These are phyloP conservation scores for Mastigias papua DNA, from an alignment of 30 jellyfish, hydroid and myxozoan species.

Conservation along the genomic window DNA sequence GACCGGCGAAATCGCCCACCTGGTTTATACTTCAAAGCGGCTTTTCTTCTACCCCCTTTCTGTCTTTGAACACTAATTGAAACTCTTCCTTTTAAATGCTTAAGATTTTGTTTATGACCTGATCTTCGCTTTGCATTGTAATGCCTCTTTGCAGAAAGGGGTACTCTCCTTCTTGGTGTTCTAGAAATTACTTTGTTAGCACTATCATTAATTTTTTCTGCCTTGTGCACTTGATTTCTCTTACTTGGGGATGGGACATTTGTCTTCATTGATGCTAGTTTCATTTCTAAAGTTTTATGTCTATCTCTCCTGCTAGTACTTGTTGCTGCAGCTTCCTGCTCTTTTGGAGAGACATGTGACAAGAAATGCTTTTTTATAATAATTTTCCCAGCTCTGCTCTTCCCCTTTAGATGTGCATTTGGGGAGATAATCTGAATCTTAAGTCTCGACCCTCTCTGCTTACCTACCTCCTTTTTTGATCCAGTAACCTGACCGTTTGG, in stretches of 20 bases:
- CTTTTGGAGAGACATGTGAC: background rate
- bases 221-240: background rate
- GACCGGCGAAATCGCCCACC: constrained; percentile 39
- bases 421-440: constrained; percentile 53
- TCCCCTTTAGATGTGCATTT: too few species aligned
- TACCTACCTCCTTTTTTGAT: constrained; percentile 23
- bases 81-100: background rate
- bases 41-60: too few species aligned
- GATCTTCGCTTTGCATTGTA: background rate
- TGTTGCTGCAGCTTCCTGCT: background rate
- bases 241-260: constrained; percentile 40
- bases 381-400: background rate
- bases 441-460: background rate
- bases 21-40: background rate
- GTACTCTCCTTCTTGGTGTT: background rate
- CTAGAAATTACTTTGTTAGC: background rate
- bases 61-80: background rate
- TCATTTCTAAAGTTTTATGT: constrained; percentile 9
- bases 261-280: constrained; percentile 39
- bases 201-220: background rate
- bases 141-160: background rate
- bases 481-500: constrained; percentile 74
- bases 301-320: background rate
- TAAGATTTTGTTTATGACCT: background rate
- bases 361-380: constrained; percentile 31